Evolutionary conservation across 2,113 vertebrate genomes (phyloP).

Genomic region (Pelvicachromis taeniatus): DNA sequence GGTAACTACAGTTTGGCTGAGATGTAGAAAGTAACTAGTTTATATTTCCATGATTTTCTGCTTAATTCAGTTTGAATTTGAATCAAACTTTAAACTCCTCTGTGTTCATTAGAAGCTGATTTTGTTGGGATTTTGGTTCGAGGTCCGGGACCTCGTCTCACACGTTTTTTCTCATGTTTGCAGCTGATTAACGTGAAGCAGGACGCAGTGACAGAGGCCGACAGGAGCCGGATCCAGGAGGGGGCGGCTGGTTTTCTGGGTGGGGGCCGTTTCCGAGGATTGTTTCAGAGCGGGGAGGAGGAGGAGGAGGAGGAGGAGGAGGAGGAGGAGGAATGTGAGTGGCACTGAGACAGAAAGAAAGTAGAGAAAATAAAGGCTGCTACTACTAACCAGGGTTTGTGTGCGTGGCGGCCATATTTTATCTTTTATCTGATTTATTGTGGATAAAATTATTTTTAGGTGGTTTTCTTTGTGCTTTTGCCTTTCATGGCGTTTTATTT

Average conservation of each 20-base stretch:
- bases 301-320: neutral
- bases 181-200: neutral
- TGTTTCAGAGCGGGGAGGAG: constrained; percentile 44
- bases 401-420: fast-evolving
- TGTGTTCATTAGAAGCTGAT: neutral
- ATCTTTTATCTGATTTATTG: neutral
- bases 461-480: neutral
- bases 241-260: neutral
- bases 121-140: neutral
- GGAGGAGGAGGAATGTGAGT: neutral
- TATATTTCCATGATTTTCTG: no score
- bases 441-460: neutral
- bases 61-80: neutral
- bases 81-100: neutral
- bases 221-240: neutral
- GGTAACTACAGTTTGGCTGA: neutral
- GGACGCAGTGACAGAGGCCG: neutral
- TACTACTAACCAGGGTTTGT: neutral
- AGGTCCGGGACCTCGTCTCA: neutral
- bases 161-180: neutral
- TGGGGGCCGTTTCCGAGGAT: constrained; percentile 66
- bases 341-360: neutral
- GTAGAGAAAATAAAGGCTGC: neutral
- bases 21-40: no score
- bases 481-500: neutral